Conservation (phyloP, 2,113 vertebrate species). For the Cricetomys ansorgei region DNA sequence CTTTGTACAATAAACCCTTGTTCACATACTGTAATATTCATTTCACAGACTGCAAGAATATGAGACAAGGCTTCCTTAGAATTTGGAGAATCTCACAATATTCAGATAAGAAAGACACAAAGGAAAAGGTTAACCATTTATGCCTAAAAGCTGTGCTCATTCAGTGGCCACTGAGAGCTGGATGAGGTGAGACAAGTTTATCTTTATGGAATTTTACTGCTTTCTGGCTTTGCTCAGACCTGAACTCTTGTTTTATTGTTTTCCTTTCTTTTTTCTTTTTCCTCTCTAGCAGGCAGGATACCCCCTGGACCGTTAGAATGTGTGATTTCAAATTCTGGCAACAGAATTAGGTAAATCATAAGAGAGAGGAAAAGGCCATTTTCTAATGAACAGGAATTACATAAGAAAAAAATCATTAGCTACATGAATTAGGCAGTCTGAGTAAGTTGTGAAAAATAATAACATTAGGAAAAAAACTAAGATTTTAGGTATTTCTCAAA, state of each 20-base stretch:
- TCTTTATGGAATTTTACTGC: not conserved
- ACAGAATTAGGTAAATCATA: not conserved
- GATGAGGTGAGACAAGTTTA: not conserved
- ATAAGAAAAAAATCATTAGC: constrained; percentile 38
- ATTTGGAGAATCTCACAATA: not conserved
- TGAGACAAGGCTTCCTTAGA: not conserved
- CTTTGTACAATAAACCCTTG: not conserved
- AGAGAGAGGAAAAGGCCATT: not conserved
- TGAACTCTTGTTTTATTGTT: not conserved
- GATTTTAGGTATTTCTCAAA: not conserved
- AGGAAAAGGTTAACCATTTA: not conserved
- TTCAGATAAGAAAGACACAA: not conserved
- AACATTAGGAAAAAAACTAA: not conserved
- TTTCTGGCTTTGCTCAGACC: not conserved
- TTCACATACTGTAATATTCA: not conserved
- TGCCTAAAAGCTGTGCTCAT: not conserved
- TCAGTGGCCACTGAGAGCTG: not conserved
- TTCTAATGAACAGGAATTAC: not conserved
- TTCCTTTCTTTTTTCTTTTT: too few species aligned
- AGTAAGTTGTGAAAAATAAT: not conserved
- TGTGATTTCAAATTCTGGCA: constrained; percentile 40
- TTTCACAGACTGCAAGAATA: not conserved
- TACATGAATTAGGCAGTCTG: constrained; percentile 19
- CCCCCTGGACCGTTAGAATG: not conserved
- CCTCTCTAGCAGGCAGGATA: not conserved